Evolutionary conservation across 2,113 vertebrate genomes (phyloP).

Genomic region (Collichthys lucidus): DNA sequence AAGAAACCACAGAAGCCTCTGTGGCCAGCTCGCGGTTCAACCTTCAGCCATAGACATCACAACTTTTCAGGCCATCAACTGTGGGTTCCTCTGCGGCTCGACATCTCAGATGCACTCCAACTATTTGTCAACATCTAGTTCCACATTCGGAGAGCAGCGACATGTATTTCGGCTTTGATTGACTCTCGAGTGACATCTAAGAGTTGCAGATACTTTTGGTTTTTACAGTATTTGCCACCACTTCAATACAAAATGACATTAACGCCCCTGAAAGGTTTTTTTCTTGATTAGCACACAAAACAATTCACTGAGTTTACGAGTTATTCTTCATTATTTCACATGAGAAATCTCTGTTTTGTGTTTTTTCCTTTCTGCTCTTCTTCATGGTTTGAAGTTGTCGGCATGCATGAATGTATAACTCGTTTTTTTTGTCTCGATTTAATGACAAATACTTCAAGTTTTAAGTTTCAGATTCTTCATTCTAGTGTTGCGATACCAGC

Average conservation of each 20-base stretch:
- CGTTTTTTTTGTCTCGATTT: no score
- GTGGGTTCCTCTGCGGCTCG: conserved; percentile 11
- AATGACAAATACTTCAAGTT: no score
- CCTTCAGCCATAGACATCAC: conserved; percentile 55
- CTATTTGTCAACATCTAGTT: not conserved
- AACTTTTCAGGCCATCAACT: conserved; percentile 1
- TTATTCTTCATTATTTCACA: no score
- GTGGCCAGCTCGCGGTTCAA: conserved; percentile 19
- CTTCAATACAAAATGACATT: not conserved
- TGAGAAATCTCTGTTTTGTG: no score
- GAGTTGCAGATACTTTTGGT: not conserved
- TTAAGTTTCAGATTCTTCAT: no score
- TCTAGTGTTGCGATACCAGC: no score
- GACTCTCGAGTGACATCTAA: not conserved
- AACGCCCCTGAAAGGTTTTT: no score
- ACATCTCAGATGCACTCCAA: conserved; percentile 1
- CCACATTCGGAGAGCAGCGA: not conserved
- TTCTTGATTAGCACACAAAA: no score
- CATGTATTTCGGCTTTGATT: not conserved
- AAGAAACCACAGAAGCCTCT: conserved; percentile 19
- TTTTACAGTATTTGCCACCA: not conserved
- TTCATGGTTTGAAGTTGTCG: no score
- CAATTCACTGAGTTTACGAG: no score
- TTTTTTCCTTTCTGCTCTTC: no score
- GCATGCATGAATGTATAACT: no score